Conservation (phyloP, 2,113 vertebrate genomes). For the Prietella phreatophila region DNA sequence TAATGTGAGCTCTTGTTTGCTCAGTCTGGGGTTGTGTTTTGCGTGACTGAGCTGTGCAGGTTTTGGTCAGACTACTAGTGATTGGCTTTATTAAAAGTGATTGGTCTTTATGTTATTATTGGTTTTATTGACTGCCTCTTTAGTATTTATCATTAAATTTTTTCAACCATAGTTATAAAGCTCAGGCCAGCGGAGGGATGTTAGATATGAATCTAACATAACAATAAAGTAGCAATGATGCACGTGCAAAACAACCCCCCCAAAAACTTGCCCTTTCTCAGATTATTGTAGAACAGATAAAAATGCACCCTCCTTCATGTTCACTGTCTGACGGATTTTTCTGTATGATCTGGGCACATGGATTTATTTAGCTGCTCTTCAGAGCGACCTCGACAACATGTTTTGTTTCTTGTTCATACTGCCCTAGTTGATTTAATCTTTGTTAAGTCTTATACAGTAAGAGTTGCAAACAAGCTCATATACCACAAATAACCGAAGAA, state of each 20-base stretch:
- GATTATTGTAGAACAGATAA: conserved; percentile 44
- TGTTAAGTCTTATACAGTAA: neutral
- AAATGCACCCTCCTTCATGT: conserved; percentile 26
- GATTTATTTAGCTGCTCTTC: neutral
- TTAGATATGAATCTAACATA: conserved; percentile 76
- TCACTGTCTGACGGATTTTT: neutral
- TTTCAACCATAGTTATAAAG: conserved; percentile 60
- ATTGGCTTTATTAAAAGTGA: conserved; percentile 52
- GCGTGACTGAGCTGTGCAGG: conserved; percentile 3
- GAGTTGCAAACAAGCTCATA: neutral
- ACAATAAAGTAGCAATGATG: conserved; percentile 76
- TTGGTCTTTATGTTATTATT: conserved; percentile 60
- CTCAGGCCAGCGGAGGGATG: conserved; percentile 47
- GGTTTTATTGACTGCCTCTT: conserved; percentile 76
- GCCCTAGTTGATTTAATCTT: neutral
- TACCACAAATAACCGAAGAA: conserved; percentile 6
- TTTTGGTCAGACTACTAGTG: conserved; percentile 42
- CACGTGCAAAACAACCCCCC: conserved; percentile 57
- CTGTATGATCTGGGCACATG: neutral
- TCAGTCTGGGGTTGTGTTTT: neutral
- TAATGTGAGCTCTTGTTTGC: neutral
- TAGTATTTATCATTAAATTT: conserved; percentile 71
- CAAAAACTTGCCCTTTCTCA: conserved; percentile 56
- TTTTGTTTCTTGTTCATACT: neutral
- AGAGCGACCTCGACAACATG: neutral